These are phyloP conservation scores for Pyrrhosoma nymphula DNA, from an alignment of 2,888 invertebrate genomes.

Conservation along the genomic window DNA sequence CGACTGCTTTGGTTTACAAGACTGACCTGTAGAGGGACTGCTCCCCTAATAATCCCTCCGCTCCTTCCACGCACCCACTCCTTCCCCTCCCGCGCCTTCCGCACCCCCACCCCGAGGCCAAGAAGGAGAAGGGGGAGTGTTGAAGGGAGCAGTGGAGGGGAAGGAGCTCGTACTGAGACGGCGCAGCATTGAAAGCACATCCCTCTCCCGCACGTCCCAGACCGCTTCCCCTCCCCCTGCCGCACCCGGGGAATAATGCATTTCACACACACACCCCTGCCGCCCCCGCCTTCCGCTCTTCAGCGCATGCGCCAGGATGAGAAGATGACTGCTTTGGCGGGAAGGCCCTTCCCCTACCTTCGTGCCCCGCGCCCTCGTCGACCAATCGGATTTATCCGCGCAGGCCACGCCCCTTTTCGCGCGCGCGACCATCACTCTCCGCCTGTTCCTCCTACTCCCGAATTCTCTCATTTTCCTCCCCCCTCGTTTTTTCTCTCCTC, in stretches of 20 bases:
- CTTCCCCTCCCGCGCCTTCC: not conserved
- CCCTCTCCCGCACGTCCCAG: not conserved
- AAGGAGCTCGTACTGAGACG: not conserved
- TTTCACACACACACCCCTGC: not conserved
- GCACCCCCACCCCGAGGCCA: not conserved
- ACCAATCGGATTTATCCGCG: not conserved
- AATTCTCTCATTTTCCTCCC: not conserved
- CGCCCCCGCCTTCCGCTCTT: not conserved
- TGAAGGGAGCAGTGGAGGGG: not conserved
- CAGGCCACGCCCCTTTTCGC: not conserved
- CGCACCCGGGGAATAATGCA: not conserved
- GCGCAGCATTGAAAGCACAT: not conserved
- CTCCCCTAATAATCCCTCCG: constrained; percentile 21
- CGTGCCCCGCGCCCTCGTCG: not conserved
- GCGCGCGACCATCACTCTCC: not conserved
- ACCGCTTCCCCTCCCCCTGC: not conserved
- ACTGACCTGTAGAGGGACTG: constrained; percentile 56
- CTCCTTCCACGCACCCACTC: not conserved
- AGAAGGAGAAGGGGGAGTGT: not conserved
- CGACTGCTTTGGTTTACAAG: constrained; percentile 8
- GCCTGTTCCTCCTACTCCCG: not conserved
- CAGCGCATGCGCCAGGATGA: not conserved
- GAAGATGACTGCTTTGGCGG: not conserved
- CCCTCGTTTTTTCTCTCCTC: not conserved
- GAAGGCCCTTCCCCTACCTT: not conserved